phyloP scores from a whole-genome alignment of 2,113 vertebrate genomes.

The Nanger granti region DNA sequence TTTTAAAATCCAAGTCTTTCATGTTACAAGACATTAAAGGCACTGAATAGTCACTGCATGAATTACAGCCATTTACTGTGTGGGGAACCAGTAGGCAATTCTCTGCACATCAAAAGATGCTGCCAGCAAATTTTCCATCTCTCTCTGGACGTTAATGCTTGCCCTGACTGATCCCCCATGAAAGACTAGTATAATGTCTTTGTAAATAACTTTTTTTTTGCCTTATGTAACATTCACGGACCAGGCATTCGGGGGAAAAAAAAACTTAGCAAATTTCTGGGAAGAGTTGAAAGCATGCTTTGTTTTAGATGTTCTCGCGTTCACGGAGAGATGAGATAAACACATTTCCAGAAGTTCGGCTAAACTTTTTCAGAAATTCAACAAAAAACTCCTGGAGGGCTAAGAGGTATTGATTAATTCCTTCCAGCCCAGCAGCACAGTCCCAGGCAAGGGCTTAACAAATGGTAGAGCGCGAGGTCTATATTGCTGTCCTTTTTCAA shows the following conservation, averaged over 20 bases:
- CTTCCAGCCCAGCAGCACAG: background rate
- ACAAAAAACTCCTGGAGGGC: background rate
- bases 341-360: constrained; percentile 17
- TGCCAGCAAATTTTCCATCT: background rate
- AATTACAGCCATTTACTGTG: background rate
- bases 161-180: background rate
- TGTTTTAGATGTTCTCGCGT: background rate
- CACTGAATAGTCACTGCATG: background rate
- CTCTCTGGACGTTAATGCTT: background rate
- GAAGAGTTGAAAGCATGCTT: constrained; percentile 29
- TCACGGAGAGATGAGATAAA: background rate
- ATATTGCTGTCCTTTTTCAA: background rate
- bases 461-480: background rate
- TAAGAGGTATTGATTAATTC: background rate
- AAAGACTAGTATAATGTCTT: constrained; percentile 37
- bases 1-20: constrained; percentile 39
- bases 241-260: background rate
- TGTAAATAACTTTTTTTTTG: background rate
- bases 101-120: constrained; percentile 48
- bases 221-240: background rate
- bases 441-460: background rate
- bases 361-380: constrained; percentile 21
- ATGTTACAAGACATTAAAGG: constrained; percentile 53
- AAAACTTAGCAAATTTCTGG: background rate
- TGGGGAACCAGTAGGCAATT: background rate